These are phyloP conservation scores for Chrosomus eos DNA, from an alignment of 2,797 vertebrate genomes.

Conservation along the genomic window DNA sequence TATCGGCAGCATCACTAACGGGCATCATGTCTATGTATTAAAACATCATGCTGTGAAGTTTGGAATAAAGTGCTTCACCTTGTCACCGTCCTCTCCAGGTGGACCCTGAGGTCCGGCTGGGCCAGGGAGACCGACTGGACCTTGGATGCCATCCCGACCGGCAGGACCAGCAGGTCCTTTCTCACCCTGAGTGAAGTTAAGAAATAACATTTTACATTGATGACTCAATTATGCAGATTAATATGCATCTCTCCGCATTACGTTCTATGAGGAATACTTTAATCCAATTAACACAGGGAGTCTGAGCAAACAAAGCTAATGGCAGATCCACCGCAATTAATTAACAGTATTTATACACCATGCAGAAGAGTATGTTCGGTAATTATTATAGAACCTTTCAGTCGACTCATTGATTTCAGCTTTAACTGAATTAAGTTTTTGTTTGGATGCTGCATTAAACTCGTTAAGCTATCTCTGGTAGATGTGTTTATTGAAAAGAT, in stretches of 20 bases:
- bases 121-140: slow-evolving; percentile 95
- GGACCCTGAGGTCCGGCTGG: slow-evolving; percentile 94
- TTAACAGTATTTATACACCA: neutral
- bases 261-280: neutral
- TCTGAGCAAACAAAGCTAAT: slow-evolving; percentile 5
- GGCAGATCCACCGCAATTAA: slow-evolving; percentile 4
- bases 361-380: neutral
- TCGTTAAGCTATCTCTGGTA: slow-evolving; percentile 12
- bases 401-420: slow-evolving; percentile 23
- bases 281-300: slow-evolving; percentile 17
- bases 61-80: slow-evolving; percentile 75
- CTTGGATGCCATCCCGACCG: slow-evolving; percentile 95
- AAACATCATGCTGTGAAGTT: neutral
- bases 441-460: slow-evolving; percentile 5
- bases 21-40: no score
- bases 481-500: slow-evolving; percentile 35
- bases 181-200: slow-evolving; percentile 83
- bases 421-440: slow-evolving; percentile 8
- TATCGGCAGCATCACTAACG: neutral
- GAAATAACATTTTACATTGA: neutral
- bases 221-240: neutral
- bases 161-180: slow-evolving; percentile 96
- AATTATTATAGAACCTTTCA: slow-evolving; percentile 20
- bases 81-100: slow-evolving; percentile 97
- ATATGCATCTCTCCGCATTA: neutral